phyloP scores from a whole-genome alignment of 2,113 vertebrate species.

The Callopanchax toddi region DNA sequence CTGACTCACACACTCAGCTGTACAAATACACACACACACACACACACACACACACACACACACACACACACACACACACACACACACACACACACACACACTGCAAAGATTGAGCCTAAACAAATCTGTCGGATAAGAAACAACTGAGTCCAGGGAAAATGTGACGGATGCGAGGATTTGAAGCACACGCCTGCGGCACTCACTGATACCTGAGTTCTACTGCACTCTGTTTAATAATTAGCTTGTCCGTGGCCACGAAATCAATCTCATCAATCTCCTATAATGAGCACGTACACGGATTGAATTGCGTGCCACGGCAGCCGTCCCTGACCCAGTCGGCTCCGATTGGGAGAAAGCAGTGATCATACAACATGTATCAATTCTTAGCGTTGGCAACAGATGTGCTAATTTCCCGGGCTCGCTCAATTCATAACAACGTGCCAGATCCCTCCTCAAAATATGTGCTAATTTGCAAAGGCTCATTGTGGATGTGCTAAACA shows the following conservation, averaged over 20 bases:
- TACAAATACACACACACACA: slow-evolving; percentile 30
- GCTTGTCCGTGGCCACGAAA: slow-evolving; percentile 36
- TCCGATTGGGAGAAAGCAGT: slow-evolving; percentile 53
- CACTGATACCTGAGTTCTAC: slow-evolving; percentile 25
- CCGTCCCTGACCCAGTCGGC: slow-evolving; percentile 30
- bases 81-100: slow-evolving; percentile 47
- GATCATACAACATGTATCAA: slow-evolving; percentile 70
- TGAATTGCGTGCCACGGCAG: slow-evolving; percentile 33
- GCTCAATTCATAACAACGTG: slow-evolving; percentile 67
- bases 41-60: slow-evolving; percentile 33
- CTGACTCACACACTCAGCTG: slow-evolving; percentile 58
- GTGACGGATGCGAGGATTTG: slow-evolving; percentile 51
- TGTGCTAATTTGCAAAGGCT: slow-evolving; percentile 75
- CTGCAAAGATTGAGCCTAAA: slow-evolving; percentile 53
- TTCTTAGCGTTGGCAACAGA: slow-evolving; percentile 66
- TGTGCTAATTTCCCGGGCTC: slow-evolving; percentile 71
- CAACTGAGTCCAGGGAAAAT: slow-evolving; percentile 40
- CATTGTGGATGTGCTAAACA: slow-evolving; percentile 71
- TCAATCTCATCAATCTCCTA: slow-evolving; percentile 58
- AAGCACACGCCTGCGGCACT: slow-evolving; percentile 30
- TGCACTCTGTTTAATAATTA: slow-evolving; percentile 50
- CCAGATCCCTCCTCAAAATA: slow-evolving; percentile 72
- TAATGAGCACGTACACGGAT: slow-evolving; percentile 50
- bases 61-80: slow-evolving; percentile 45
- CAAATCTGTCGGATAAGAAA: slow-evolving; percentile 60